These are phyloP conservation scores for Sesia bembeciformis DNA, from an alignment of 2,888 invertebrate genomes.

Conservation along the genomic window DNA sequence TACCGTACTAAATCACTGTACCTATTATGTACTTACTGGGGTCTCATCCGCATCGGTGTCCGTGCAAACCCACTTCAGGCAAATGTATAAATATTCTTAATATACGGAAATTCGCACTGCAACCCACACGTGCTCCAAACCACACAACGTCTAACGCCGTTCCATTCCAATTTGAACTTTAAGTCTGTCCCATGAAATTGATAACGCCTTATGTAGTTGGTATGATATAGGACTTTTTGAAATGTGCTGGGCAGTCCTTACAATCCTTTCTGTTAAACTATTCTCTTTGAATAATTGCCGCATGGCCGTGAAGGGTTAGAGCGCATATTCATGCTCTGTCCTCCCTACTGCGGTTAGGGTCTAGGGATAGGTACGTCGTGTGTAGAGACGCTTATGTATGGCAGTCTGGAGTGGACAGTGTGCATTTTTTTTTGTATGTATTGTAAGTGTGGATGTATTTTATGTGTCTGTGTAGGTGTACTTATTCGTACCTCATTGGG, in stretches of 20 bases:
- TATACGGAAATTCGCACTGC: slow-evolving; percentile 56
- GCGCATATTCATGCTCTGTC: slow-evolving; percentile 64
- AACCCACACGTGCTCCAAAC: slow-evolving; percentile 4
- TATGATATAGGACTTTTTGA: neutral
- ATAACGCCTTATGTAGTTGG: slow-evolving; percentile 1
- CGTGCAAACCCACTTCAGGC: slow-evolving; percentile 43
- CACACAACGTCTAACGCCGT: slow-evolving; percentile 4
- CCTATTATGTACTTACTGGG: slow-evolving; percentile 56
- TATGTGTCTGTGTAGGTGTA: no score
- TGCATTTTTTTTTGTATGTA: slow-evolving; percentile 8
- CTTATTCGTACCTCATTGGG: no score
- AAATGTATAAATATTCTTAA: slow-evolving; percentile 71
- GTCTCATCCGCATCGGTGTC: slow-evolving; percentile 57
- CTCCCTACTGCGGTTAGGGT: slow-evolving; percentile 57
- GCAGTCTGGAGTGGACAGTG: slow-evolving; percentile 32
- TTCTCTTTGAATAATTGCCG: slow-evolving; percentile 76
- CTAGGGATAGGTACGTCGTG: slow-evolving; percentile 10
- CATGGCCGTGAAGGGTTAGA: slow-evolving; percentile 72
- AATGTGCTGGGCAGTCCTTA: slow-evolving; percentile 30
- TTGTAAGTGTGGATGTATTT: no score
- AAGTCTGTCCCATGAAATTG: slow-evolving; percentile 1
- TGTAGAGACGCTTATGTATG: neutral
- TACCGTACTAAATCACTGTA: slow-evolving; percentile 64
- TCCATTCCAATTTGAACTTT: slow-evolving; percentile 14
- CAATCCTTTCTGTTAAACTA: slow-evolving; percentile 75